These are phyloP conservation scores for Alsophila aescularia DNA, from an alignment of 2,888 invertebrate species.

Conservation along the genomic window DNA sequence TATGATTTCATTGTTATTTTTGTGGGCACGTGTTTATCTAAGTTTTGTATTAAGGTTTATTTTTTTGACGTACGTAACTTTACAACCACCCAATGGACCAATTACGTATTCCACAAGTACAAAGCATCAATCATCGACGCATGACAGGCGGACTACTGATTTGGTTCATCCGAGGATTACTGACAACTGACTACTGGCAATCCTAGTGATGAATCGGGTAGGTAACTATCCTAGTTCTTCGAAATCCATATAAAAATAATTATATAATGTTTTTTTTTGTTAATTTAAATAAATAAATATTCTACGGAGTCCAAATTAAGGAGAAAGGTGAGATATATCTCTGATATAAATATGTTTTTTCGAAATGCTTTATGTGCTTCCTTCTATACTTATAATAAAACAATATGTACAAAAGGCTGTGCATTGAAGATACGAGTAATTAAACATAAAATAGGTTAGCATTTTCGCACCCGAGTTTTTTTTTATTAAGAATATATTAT, in stretches of 20 bases:
- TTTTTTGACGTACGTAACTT: too few species aligned
- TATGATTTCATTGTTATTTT: too few species aligned
- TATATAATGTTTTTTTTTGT: too few species aligned
- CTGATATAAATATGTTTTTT: neutral
- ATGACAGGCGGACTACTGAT: constrained; percentile 15
- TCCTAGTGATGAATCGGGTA: constrained; percentile 14
- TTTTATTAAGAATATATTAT: too few species aligned
- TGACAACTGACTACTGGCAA: constrained; percentile 20
- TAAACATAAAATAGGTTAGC: too few species aligned
- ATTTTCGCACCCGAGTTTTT: too few species aligned
- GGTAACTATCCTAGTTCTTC: neutral
- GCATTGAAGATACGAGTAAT: neutral
- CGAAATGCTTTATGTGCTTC: neutral
- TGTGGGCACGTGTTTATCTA: too few species aligned
- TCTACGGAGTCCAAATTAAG: neutral
- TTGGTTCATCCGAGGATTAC: constrained; percentile 22
- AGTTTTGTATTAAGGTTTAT: too few species aligned
- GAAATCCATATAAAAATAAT: neutral
- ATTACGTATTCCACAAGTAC: too few species aligned
- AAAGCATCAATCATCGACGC: constrained; percentile 15
- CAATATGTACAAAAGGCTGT: neutral
- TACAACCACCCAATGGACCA: too few species aligned
- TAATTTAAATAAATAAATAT: too few species aligned
- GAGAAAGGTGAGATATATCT: neutral
- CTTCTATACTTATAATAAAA: too few species aligned